Conservation (phyloP, 2,888 invertebrate genomes). For the Abscondita cerata region DNA sequence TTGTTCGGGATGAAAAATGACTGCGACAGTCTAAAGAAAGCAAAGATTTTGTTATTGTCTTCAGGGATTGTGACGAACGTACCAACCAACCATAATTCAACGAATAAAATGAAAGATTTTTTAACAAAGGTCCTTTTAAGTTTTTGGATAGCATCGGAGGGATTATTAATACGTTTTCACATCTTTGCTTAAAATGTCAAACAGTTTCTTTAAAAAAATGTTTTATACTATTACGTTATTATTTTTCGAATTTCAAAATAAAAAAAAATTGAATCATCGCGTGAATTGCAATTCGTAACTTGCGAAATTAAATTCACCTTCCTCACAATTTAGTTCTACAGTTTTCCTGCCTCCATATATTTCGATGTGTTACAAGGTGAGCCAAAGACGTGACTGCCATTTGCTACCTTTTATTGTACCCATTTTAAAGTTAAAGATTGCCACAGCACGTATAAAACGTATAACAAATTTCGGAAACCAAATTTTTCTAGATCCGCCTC, state of each 20-base stretch:
- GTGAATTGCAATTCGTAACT: constrained; percentile 43
- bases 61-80: constrained; percentile 40
- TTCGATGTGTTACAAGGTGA: constrained; percentile 28
- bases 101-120: constrained; percentile 39
- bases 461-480: constrained; percentile 23
- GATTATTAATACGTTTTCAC: constrained; percentile 35
- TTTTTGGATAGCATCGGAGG: constrained; percentile 31
- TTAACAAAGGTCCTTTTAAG: constrained; percentile 38
- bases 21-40: constrained; percentile 36
- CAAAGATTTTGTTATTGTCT: constrained; percentile 40
- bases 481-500: constrained; percentile 16
- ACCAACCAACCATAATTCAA: constrained; percentile 39
- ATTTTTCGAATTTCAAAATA: constrained; percentile 25
- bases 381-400: constrained; percentile 27
- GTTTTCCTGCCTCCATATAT: constrained; percentile 38
- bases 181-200: constrained; percentile 32
- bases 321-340: constrained; percentile 45
- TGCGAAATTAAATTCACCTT: constrained; percentile 48
- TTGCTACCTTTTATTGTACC: constrained; percentile 28
- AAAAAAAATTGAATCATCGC: constrained; percentile 36
- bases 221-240: constrained; percentile 18
- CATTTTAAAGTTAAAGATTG: constrained; percentile 19
- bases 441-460: constrained; percentile 20
- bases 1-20: constrained; percentile 40
- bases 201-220: constrained; percentile 29